Evolutionary conservation across 2,888 invertebrate genomes (phyloP).

Genomic region (Allygus modestus): DNA sequence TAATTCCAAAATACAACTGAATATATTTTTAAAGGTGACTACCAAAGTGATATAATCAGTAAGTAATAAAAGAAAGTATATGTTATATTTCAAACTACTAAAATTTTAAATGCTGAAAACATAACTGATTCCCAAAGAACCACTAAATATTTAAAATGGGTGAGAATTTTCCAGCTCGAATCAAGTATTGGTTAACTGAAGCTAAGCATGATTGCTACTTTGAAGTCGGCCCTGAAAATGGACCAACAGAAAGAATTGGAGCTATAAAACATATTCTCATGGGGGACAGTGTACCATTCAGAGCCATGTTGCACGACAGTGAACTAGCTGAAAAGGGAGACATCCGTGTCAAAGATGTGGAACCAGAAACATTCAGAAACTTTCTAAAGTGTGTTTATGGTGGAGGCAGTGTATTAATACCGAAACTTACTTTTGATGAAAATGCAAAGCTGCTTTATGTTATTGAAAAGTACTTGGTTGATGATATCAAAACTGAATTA

Average conservation of each 20-base stretch:
- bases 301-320: not conserved
- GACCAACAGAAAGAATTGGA: not conserved
- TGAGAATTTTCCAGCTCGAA: not conserved
- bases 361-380: conserved; percentile 16
- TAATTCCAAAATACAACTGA: too few relatives aligned
- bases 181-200: conserved; percentile 29
- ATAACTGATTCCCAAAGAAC: too few relatives aligned
- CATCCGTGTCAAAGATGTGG: not conserved
- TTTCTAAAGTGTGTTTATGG: conserved; percentile 31
- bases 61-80: too few relatives aligned
- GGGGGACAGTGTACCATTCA: conserved; percentile 3
- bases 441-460: not conserved
- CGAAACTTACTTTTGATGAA: conserved; percentile 17
- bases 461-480: conserved; percentile 2
- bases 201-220: conserved; percentile 24
- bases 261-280: not conserved
- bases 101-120: too few relatives aligned
- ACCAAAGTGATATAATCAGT: too few relatives aligned
- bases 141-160: not conserved
- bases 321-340: conserved; percentile 16
- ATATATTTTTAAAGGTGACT: too few relatives aligned
- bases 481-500: not conserved
- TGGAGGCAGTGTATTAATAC: not conserved
- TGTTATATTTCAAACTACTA: too few relatives aligned
- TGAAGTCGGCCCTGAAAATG: conserved; percentile 1